Conservation (phyloP, 2,888 invertebrate genomes). For the Athetis lepigone region DNA sequence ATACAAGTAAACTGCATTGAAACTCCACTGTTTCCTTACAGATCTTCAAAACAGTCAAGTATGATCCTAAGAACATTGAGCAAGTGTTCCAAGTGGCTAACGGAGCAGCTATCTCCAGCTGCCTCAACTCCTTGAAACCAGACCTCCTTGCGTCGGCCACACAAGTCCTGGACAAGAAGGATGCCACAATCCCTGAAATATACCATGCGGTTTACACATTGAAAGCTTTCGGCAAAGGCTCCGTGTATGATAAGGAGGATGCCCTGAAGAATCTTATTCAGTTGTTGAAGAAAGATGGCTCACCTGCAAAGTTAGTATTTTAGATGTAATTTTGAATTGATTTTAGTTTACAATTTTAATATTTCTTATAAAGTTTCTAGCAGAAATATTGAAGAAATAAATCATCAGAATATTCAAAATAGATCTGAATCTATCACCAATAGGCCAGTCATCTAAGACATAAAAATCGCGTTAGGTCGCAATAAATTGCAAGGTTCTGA, state of each 20-base stretch:
- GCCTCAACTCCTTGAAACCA: constrained; percentile 87
- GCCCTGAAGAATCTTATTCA: constrained; percentile 93
- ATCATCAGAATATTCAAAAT: too few relatives aligned
- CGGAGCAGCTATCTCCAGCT: constrained; percentile 91
- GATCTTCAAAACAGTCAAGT: constrained; percentile 79
- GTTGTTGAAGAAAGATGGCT: constrained; percentile 96
- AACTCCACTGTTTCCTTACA: constrained; percentile 58
- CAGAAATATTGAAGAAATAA: too few relatives aligned
- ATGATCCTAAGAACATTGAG: constrained; percentile 85
- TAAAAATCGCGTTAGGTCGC: too few relatives aligned
- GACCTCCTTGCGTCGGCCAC: constrained; percentile 87
- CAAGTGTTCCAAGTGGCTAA: constrained; percentile 92
- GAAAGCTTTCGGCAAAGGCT: constrained; percentile 92
- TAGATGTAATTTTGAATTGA: too few relatives aligned
- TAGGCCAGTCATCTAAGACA: too few relatives aligned
- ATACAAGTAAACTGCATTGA: not conserved
- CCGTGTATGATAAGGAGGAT: constrained; percentile 92
- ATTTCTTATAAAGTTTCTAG: too few relatives aligned
- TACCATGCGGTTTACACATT: constrained; percentile 94
- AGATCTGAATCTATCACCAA: too few relatives aligned
- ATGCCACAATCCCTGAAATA: constrained; percentile 92
- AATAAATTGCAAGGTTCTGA: too few relatives aligned
- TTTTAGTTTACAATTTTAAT: too few relatives aligned
- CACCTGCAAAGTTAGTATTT: constrained; percentile 91
- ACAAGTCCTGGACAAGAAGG: constrained; percentile 92